Conservation (phyloP, 2,113 vertebrate genomes). For the Pristiophorus japonicus region DNA sequence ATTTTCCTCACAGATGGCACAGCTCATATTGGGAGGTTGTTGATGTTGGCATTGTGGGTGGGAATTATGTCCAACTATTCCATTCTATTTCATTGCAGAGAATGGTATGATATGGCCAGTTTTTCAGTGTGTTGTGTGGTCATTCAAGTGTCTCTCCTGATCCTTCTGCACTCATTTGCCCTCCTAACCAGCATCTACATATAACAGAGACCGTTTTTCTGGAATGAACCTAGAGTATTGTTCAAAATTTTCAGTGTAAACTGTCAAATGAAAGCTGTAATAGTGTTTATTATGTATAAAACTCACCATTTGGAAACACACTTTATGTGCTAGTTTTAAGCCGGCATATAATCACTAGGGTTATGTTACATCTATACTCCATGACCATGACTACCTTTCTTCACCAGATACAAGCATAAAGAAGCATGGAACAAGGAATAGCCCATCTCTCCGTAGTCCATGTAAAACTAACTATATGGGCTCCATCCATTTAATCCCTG, state of each 20-base stretch:
- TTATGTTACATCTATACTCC: background rate
- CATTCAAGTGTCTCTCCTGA: background rate
- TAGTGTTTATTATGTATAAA: background rate
- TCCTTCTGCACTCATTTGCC: background rate
- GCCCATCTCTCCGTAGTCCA: constrained; percentile 41
- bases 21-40: no score
- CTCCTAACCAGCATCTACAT: background rate
- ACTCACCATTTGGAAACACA: background rate
- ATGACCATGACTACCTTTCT: background rate
- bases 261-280: background rate
- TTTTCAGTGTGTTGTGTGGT: background rate
- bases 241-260: background rate
- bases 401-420: background rate
- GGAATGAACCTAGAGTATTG: background rate
- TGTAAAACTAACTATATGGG: constrained; percentile 48
- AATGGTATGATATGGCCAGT: background rate
- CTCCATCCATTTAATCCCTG: background rate
- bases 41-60: no score
- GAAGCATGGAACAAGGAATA: background rate
- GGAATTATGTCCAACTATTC: no score
- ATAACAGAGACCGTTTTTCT: background rate
- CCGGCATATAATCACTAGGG: no score
- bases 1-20: no score
- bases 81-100: background rate
- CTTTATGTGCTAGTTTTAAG: background rate